These are phyloP conservation scores for Thomomys bottae DNA, from an alignment of 2,113 vertebrate species.

Conservation along the genomic window DNA sequence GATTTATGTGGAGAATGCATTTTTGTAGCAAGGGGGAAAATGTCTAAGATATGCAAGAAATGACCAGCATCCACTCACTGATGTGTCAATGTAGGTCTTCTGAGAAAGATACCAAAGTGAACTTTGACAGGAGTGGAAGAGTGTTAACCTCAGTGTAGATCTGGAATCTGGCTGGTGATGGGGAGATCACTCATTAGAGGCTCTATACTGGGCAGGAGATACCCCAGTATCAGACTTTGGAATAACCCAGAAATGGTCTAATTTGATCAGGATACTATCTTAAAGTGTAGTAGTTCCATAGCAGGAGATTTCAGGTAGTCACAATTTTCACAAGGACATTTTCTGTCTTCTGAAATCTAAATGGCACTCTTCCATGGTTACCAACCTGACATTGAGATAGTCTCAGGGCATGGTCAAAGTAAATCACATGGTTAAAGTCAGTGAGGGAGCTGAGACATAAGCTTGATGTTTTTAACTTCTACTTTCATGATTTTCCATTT, in stretches of 20 bases:
- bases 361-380: accelerated
- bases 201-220: background rate
- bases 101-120: background rate
- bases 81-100: background rate
- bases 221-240: too few species aligned
- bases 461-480: background rate
- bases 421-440: background rate
- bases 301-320: background rate
- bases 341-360: background rate
- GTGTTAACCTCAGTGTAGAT: accelerated
- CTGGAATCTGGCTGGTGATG: accelerated
- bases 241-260: background rate
- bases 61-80: background rate
- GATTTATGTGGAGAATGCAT: background rate
- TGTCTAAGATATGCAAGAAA: background rate
- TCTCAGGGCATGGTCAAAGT: background rate
- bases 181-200: background rate
- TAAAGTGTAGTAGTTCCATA: background rate
- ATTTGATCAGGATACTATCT: background rate
- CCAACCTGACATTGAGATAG: background rate
- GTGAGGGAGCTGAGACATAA: background rate
- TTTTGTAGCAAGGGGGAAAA: background rate
- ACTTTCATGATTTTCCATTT: background rate
- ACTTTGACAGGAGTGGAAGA: too few species aligned
- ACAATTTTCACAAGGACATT: accelerated